phyloP scores from a whole-genome alignment of 2,888 invertebrate species.

The Tetrapedia diversipes region DNA sequence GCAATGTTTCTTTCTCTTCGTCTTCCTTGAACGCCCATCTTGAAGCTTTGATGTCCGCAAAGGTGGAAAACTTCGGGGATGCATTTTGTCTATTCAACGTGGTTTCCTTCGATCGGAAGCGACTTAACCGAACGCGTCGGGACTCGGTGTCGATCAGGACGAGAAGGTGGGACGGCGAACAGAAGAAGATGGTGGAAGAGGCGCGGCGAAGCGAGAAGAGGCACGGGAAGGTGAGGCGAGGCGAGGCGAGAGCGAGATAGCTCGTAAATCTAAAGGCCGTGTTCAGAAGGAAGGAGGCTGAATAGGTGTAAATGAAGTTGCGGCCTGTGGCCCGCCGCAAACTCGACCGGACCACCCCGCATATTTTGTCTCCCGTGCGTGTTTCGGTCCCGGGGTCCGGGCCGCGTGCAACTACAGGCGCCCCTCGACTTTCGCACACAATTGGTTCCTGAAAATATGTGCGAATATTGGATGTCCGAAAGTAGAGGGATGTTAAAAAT shows the following conservation, averaged over 20 bases:
- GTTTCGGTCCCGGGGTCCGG: slow-evolving; percentile 25
- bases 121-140: slow-evolving; percentile 46
- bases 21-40: too few species aligned
- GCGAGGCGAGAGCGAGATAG: slow-evolving; percentile 67
- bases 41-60: too few species aligned
- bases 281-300: slow-evolving; percentile 72
- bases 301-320: slow-evolving; percentile 83
- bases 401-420: slow-evolving; percentile 57
- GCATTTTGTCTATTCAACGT: too few species aligned
- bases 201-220: slow-evolving; percentile 16
- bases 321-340: slow-evolving; percentile 75
- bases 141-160: slow-evolving; percentile 32
- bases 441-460: too few species aligned
- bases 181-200: slow-evolving; percentile 36
- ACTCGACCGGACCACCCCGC: slow-evolving; percentile 75
- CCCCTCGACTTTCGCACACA: too few species aligned
- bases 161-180: slow-evolving; percentile 31
- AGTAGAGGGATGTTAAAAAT: too few species aligned
- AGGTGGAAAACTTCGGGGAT: not conserved
- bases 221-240: slow-evolving; percentile 2
- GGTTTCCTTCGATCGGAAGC: slow-evolving; percentile 23
- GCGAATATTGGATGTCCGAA: too few species aligned
- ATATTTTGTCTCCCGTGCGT: slow-evolving; percentile 70
- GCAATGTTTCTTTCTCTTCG: too few species aligned
- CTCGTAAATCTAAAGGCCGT: slow-evolving; percentile 78